phyloP scores from a whole-genome alignment of 2,797 vertebrate genomes.

The Phyllotis vaccarum region DNA sequence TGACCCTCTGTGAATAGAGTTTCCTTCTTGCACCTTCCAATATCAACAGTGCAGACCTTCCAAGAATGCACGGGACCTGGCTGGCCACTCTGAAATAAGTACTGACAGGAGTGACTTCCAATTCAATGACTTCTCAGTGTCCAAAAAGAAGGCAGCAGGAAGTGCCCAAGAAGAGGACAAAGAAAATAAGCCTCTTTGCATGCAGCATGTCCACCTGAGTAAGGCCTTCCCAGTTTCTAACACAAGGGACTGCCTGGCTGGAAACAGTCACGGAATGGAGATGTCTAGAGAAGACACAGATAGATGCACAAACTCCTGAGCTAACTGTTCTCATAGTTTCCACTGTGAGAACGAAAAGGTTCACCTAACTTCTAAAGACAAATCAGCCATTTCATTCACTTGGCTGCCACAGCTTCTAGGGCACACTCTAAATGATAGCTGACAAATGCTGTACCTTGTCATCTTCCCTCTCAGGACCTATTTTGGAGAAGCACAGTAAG shows the following conservation, averaged over 20 bases:
- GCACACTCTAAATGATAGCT: background rate
- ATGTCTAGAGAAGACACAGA: background rate
- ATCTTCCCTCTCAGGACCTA: background rate
- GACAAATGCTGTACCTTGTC: background rate
- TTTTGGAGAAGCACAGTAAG: background rate
- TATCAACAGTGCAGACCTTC: background rate
- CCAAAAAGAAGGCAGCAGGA: background rate
- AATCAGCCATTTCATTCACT: background rate
- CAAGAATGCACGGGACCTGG: background rate
- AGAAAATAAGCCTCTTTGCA: background rate
- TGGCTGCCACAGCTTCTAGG: background rate
- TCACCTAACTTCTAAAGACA: background rate
- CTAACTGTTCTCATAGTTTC: background rate
- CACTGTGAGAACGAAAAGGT: background rate
- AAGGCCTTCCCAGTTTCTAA: background rate
- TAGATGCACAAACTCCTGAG: background rate
- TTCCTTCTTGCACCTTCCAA: background rate
- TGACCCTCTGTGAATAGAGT: background rate
- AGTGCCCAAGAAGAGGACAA: background rate
- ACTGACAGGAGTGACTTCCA: background rate
- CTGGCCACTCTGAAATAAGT: background rate
- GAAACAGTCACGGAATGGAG: background rate
- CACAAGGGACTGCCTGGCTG: fast-evolving
- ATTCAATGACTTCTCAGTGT: background rate
- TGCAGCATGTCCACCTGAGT: fast-evolving